A percentile compares a stretch with the other conserved stretches of the same genome.
Evolutionary conservation across 1,140 invertebrate species (phyloP).

Genomic region (Pogonognathellus flavescens): DNA sequence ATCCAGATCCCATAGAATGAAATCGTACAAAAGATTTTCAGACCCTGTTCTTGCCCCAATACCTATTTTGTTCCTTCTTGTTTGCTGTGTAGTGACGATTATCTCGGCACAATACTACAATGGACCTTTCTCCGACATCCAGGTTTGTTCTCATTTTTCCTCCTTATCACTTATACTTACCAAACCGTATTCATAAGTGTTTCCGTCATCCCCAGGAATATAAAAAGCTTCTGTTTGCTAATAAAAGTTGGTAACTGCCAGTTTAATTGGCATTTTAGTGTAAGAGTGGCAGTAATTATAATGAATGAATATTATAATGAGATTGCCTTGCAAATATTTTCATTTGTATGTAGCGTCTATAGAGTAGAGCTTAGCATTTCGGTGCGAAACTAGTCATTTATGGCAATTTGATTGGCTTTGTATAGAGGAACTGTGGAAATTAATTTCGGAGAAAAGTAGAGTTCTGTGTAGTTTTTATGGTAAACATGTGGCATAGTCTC

Average conservation of each 20-base stretch:
- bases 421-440: too few relatives aligned
- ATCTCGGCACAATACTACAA: constrained; percentile 14
- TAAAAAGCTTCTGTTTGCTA: neutral
- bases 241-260: neutral
- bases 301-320: neutral
- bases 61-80: neutral
- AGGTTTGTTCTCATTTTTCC: neutral
- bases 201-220: neutral
- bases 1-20: constrained; percentile 15
- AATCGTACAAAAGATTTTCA: constrained; percentile 19
- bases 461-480: too few relatives aligned
- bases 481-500: too few relatives aligned
- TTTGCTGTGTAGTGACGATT: neutral
- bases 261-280: constrained; percentile 9
- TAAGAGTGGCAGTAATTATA: neutral
- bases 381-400: too few relatives aligned
- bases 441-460: too few relatives aligned
- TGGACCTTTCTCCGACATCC: constrained; percentile 13
- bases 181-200: too few relatives aligned
- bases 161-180: neutral
- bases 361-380: too few relatives aligned
- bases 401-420: neutral
- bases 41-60: neutral
- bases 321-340: neutral
- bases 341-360: neutral